Evolutionary conservation across 2,888 invertebrate species (phyloP), one percentile per base, ranked within the genome.

Genomic region (Amblyjoppa fuscipennis): DNA sequence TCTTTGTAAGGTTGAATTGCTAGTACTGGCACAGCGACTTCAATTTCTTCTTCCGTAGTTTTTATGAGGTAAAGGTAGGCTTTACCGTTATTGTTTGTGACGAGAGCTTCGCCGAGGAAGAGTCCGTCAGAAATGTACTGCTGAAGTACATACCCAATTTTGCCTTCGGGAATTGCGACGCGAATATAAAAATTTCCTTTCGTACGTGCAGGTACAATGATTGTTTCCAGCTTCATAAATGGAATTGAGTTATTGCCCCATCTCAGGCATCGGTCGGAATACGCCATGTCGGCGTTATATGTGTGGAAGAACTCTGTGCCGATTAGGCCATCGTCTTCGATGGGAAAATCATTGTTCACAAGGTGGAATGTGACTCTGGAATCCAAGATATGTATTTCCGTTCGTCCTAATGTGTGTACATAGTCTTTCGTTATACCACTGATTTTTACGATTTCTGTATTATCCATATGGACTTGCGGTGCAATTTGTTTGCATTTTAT

Each of bases 271-370:
- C 53, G 59, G 4, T 69, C 64, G 0, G 78, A 78, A 31, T 84
- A 81, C 0, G 70, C 53, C 0, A 84, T 69, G 3, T 82, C 82
- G 3, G 81, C 78, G 2, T 53, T 25, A 34, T 82, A 68, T 1
- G 31, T 66, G 9, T 41, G 53, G 11, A 84, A 79, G 11, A 86
- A 84, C 25, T 79, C 76, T 0, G 69, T 78, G 0, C 82, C 87
- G 11, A 87, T 73, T n/a, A 87, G 53, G 7, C 84, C 87, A 25
- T 87, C 82, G 7, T 77, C 61, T 28, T 64, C 79, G 34, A 87
- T 82, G 1, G 82, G 82, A 20, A 87, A 84, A 25, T 84, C 71
- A 20, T 87, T 53, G 1, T 66, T 31, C n/a, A n/a, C n/a, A n/a
- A n/a, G n/a, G n/a, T n/a, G n/a, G n/a, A n/a, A n/a, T n/a, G n/a